A percentile compares a stretch with the other conserved stretches of the same genome.
These are phyloP conservation scores for Clarias fuscus DNA, from an alignment of 2,797 vertebrate genomes.

Conservation along the genomic window DNA sequence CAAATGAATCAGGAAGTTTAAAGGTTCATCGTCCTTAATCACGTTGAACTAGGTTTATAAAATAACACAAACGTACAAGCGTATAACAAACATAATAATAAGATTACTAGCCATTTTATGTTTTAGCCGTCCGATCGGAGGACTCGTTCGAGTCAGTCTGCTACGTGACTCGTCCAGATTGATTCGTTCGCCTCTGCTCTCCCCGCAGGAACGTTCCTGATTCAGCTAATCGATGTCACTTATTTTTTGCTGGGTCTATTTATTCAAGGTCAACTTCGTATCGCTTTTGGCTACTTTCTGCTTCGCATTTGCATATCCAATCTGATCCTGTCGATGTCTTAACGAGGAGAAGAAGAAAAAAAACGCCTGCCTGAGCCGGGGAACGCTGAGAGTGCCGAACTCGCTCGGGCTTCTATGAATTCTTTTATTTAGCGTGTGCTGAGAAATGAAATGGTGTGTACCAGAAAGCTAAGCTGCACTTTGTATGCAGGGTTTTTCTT, in stretches of 20 bases:
- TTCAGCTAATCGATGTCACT: slow-evolving; percentile 7
- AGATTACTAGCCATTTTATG: not conserved
- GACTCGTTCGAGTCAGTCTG: not conserved
- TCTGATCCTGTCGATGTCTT: not conserved
- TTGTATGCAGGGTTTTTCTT: not conserved
- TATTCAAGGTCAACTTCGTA: not conserved
- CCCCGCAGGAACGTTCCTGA: not conserved
- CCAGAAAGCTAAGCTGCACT: not conserved
- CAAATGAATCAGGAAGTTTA: not conserved
- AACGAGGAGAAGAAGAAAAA: not conserved
- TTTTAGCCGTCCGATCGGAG: not conserved
- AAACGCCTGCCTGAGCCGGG: not conserved
- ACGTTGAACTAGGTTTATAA: not conserved
- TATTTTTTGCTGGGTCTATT: not conserved
- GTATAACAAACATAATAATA: not conserved
- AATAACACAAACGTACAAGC: not conserved
- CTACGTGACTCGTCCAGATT: not conserved
- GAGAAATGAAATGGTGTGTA: not conserved
- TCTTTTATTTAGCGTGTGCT: slow-evolving; percentile 6
- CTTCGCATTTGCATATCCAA: slow-evolving; percentile 3
- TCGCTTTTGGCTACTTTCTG: not conserved
- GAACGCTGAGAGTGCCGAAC: not conserved
- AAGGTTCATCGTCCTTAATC: not conserved
- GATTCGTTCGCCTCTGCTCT: not conserved
- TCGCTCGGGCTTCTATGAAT: not conserved